Evolutionary conservation across 1,140 invertebrate species (phyloP), one percentile per base, ranked within the genome.

Genomic region (Euschistus heros): DNA sequence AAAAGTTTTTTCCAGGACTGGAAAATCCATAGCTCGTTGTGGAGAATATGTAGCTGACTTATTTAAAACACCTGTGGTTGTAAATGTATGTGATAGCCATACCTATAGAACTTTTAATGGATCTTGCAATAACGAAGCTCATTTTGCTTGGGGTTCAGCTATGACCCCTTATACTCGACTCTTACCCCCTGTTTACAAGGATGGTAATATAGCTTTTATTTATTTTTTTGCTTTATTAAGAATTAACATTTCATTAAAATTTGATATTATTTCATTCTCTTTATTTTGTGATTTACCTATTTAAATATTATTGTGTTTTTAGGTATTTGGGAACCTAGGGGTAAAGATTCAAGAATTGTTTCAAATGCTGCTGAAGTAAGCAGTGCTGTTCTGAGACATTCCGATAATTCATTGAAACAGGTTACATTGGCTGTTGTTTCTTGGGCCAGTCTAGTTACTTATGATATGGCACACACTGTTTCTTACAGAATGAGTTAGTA

Each of bases 271-370:
- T 47, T 47, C 3, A 5, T 47, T 47, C 3, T 47, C 17, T 44
- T 44, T 10, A 17, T 44, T 44, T 17, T 44, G 7, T 44, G 7
- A 44, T 44, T 44, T 44, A 17, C 42, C 42, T 44, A 7, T 44
- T 44, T 44, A 17, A 44, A 10, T 15, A 47, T 54, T 24, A 24
- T 54, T 54, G 2, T 54, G 1, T 26, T 27, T 57, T 22, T 14
- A 57, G 54, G 54, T 22, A 57, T 57, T 24, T 57, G 54, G 54
- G 54, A 57, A 26, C 54, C 54, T 4, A 57, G 24, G 26, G 54
- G 24, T 26, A 22, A 24, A 17, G 54, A 26, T 17, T 24, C 24
- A 15, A 17, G 18, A 26, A 3, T 24, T 8, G 15, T 24, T 7
- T 17, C 18, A 22, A 57, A 27, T 57, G 54, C 54, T 24, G 54